phyloP scores from a whole-genome alignment of 2,113 vertebrate genomes.

The Brachyistius frenatus region DNA sequence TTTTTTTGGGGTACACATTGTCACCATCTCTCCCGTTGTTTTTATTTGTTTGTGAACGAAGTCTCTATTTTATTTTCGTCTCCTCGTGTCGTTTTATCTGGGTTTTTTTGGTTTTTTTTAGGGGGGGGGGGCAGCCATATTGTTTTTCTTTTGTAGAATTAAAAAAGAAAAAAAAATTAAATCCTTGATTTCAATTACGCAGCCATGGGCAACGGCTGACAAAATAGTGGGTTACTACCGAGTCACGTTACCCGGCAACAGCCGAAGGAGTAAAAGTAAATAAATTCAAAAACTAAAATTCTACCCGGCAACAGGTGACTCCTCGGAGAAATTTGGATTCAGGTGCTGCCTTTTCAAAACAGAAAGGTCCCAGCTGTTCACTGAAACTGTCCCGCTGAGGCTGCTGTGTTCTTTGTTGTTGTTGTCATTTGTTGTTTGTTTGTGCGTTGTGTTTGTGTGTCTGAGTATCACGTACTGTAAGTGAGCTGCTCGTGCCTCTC shows the following conservation, averaged over 20 bases:
- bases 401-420: conserved; percentile 1
- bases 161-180: background rate
- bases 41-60: background rate
- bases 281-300: background rate
- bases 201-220: conserved; percentile 1
- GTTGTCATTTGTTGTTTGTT: background rate
- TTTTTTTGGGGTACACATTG: conserved; percentile 19
- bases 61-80: background rate
- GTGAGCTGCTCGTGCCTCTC: conserved; percentile 38
- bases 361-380: background rate
- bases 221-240: background rate
- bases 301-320: background rate
- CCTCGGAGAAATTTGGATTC: too few species aligned
- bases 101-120: background rate
- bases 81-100: background rate
- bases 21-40: background rate
- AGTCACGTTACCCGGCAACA: background rate
- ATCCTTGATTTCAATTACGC: background rate
- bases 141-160: background rate
- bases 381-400: background rate
- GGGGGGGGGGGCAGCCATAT: background rate
- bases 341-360: too few species aligned
- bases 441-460: background rate
- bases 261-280: background rate
- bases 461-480: conserved; percentile 18